These are phyloP conservation scores for Lipophrys pholis DNA, from an alignment of 2,113 vertebrate genomes.

Conservation along the genomic window DNA sequence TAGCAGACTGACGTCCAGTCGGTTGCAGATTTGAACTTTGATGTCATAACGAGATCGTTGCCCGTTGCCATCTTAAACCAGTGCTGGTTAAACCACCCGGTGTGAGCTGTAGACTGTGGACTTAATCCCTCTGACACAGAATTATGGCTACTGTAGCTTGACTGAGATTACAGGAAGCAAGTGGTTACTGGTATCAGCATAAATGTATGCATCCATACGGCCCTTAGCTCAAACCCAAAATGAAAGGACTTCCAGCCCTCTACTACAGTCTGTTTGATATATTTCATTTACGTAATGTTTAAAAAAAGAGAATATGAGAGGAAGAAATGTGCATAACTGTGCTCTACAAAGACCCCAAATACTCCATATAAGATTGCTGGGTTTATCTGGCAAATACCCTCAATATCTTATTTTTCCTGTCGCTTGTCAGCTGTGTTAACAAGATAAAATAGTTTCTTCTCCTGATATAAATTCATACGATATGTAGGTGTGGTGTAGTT, in stretches of 20 bases:
- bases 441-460: too few species aligned
- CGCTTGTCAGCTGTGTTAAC: too few species aligned
- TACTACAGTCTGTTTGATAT: slow-evolving; percentile 23
- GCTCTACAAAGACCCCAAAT: too few species aligned
- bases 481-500: too few species aligned
- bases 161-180: slow-evolving; percentile 53
- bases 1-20: too few species aligned
- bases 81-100: slow-evolving; percentile 16
- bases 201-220: slow-evolving; percentile 34
- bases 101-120: slow-evolving; percentile 29
- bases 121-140: slow-evolving; percentile 62
- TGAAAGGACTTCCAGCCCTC: slow-evolving; percentile 15
- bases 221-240: slow-evolving; percentile 21
- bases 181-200: slow-evolving; percentile 36
- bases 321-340: not conserved
- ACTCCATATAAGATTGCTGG: too few species aligned
- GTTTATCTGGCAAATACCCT: too few species aligned
- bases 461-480: too few species aligned
- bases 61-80: slow-evolving; percentile 11
- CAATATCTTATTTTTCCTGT: too few species aligned
- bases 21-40: too few species aligned
- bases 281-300: slow-evolving; percentile 25
- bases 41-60: not conserved
- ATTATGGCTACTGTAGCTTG: slow-evolving; percentile 62
- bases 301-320: slow-evolving; percentile 1